Conservation (phyloP, 2,888 invertebrate species). For the Dryobota labecula region DNA sequence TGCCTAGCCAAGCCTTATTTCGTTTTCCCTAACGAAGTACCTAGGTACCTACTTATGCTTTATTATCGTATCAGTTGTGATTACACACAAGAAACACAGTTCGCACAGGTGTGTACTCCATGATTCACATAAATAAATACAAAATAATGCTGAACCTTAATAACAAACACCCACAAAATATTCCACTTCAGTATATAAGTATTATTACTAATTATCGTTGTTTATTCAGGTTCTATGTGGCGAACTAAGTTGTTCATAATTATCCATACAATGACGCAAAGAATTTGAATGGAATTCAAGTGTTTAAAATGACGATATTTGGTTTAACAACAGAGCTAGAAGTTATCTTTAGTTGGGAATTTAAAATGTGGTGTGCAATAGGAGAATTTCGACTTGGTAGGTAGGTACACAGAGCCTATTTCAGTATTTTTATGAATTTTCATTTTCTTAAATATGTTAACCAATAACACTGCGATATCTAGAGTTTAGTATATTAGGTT, state of each 20-base stretch:
- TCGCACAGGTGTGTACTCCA: slow-evolving; percentile 26
- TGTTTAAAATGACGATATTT: slow-evolving; percentile 3
- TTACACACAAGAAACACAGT: neutral
- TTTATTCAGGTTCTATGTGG: slow-evolving; percentile 40
- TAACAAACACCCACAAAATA: slow-evolving; percentile 5
- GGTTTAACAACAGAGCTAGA: neutral
- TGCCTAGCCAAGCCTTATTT: neutral
- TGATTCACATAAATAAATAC: slow-evolving; percentile 51
- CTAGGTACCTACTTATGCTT: no score
- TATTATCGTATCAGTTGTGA: neutral
- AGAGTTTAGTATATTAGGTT: neutral
- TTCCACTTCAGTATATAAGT: slow-evolving; percentile 18
- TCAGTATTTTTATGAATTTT: no score
- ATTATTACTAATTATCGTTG: slow-evolving; percentile 32
- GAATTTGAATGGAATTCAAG: slow-evolving; percentile 16
- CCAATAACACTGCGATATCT: neutral
- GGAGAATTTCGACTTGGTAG: neutral
- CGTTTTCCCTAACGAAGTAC: neutral
- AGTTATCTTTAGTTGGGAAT: neutral
- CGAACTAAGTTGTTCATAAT: slow-evolving; percentile 26
- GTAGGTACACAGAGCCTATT: neutral
- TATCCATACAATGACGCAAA: slow-evolving; percentile 25
- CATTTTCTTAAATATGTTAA: no score
- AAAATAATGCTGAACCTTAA: slow-evolving; percentile 8
- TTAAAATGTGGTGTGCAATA: neutral